A percentile compares a stretch with the other conserved stretches of the same genome.
Evolutionary conservation across 2,113 vertebrate species (phyloP).

Genomic region (Calidris pygmaea): DNA sequence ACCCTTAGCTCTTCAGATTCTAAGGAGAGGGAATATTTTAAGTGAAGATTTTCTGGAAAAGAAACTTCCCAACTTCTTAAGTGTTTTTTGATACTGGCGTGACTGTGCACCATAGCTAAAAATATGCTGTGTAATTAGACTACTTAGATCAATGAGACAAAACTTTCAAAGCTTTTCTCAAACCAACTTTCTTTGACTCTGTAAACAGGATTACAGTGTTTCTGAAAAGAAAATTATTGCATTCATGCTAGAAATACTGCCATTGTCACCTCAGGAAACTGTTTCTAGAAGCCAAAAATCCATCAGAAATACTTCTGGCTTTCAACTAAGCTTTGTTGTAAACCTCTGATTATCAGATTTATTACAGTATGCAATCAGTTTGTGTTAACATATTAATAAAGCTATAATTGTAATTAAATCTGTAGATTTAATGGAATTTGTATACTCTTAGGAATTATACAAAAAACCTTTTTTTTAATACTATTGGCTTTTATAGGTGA

Average conservation of each 20-base stretch:
- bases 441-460: background rate
- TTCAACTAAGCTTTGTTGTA: background rate
- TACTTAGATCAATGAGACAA: background rate
- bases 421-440: background rate
- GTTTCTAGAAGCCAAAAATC: background rate
- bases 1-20: background rate
- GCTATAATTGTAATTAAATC: background rate
- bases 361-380: background rate
- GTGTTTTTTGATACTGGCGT: background rate
- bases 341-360: background rate
- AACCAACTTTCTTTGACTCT: background rate
- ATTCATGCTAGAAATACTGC: background rate
- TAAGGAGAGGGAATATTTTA: background rate
- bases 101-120: background rate
- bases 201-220: background rate
- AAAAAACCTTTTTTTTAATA: background rate
- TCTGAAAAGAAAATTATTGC: slow-evolving; percentile 8
- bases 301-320: background rate
- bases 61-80: background rate
- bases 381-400: background rate
- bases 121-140: background rate
- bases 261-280: background rate
- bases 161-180: background rate
- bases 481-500: background rate
- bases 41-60: background rate